Conservation (phyloP, 2,113 vertebrate genomes). For the Danionella cerebrum region DNA sequence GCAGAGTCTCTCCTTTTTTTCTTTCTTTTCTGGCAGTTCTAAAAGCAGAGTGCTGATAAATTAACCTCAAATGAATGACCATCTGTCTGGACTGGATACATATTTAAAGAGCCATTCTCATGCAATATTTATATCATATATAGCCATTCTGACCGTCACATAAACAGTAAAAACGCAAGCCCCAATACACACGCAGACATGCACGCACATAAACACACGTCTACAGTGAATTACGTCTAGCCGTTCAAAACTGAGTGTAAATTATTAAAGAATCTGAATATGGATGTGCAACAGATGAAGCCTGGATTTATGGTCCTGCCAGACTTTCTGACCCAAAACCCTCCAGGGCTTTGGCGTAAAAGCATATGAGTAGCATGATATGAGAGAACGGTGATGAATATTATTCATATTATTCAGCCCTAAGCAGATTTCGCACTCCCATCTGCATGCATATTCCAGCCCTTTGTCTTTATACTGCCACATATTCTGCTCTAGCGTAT, state of each 20-base stretch:
- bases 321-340: slow-evolving; percentile 5
- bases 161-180: not conserved
- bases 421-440: not conserved
- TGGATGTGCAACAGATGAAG: slow-evolving; percentile 1
- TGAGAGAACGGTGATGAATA: not conserved
- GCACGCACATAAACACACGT: not conserved
- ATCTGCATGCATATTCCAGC: not conserved
- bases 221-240: not conserved
- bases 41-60: no score
- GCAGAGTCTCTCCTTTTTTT: no score
- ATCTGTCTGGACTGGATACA: no score
- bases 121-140: no score
- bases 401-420: not conserved
- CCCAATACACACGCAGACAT: not conserved
- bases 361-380: not conserved
- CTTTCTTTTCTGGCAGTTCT: no score
- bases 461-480: not conserved
- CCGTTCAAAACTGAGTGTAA: not conserved
- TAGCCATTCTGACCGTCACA: slow-evolving; percentile 21
- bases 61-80: no score
- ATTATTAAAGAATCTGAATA: slow-evolving; percentile 26
- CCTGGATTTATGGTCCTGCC: slow-evolving; percentile 15
- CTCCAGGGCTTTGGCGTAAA: not conserved
- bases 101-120: no score
- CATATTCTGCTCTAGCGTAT: not conserved